These are phyloP conservation scores for Digitonthophagus gazella DNA, from an alignment of 2,888 invertebrate species.

Conservation along the genomic window DNA sequence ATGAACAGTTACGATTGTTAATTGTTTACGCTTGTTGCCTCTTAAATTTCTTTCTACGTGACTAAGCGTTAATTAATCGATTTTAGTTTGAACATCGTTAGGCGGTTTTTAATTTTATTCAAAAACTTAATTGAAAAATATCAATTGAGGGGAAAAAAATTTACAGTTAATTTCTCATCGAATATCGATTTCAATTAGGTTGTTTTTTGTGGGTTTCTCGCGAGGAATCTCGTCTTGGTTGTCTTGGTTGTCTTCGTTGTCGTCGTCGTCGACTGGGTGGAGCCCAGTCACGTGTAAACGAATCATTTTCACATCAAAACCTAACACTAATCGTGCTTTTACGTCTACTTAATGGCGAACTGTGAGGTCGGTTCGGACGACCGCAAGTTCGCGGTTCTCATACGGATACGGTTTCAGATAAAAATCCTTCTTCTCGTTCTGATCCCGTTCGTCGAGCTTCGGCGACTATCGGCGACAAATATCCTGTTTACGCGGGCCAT, in stretches of 20 bases:
- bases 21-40: too few relatives aligned
- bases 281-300: neutral
- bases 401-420: neutral
- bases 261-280: neutral
- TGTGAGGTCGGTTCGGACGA: neutral
- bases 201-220: neutral
- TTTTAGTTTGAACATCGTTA: neutral
- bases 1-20: too few relatives aligned
- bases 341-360: neutral
- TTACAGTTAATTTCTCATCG: neutral
- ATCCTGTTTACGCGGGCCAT: conserved; percentile 33
- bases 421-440: neutral
- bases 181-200: too few relatives aligned
- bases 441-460: neutral
- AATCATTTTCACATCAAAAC: neutral
- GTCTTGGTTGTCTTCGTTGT: neutral
- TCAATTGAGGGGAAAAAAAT: neutral
- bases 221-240: neutral
- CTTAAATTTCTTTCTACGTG: too few relatives aligned
- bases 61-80: too few relatives aligned
- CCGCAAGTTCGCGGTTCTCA: neutral
- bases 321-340: neutral
- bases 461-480: conserved; percentile 31
- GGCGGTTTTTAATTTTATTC: neutral
- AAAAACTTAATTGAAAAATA: neutral